Conservation (phyloP, 2,888 invertebrate species). For the Xestoiulus laeticollis region DNA sequence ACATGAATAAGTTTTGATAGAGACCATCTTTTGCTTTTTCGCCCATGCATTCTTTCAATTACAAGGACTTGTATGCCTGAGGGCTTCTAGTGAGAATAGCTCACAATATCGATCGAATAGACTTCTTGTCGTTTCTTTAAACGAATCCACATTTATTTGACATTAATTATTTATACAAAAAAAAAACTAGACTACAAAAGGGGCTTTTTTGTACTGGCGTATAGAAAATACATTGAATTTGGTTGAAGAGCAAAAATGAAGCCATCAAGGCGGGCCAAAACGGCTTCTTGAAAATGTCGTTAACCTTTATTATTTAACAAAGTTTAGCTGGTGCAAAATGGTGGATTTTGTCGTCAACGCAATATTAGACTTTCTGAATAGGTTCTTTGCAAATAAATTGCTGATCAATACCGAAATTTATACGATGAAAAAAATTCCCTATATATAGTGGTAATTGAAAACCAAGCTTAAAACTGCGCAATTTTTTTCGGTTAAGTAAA, state of each 20-base stretch:
- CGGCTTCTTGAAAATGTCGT: conserved; percentile 7
- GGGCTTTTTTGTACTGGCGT: not conserved
- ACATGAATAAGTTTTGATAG: not conserved
- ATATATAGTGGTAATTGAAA: not conserved
- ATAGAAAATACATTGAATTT: not conserved
- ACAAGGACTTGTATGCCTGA: not conserved
- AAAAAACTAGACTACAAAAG: not conserved
- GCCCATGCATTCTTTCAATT: not conserved
- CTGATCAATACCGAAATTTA: not conserved
- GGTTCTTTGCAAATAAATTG: not conserved
- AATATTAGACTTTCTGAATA: not conserved
- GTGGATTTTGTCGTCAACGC: not conserved
- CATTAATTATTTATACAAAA: conserved; percentile 41
- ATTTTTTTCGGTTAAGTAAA: not conserved
- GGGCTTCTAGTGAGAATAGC: not conserved
- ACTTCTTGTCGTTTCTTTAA: conserved; percentile 20
- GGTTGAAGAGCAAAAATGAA: not conserved
- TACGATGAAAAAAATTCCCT: not conserved
- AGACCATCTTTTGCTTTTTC: not conserved
- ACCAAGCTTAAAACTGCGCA: not conserved
- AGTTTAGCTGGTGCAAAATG: not conserved
- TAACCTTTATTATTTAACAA: conserved; percentile 23
- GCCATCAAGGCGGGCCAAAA: not conserved
- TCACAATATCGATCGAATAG: not conserved
- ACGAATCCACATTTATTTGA: conserved; percentile 31